Base-by-base conservation (phyloP, 92 coral and sea anemone species). In the Zoanthus solanderi region DNA sequence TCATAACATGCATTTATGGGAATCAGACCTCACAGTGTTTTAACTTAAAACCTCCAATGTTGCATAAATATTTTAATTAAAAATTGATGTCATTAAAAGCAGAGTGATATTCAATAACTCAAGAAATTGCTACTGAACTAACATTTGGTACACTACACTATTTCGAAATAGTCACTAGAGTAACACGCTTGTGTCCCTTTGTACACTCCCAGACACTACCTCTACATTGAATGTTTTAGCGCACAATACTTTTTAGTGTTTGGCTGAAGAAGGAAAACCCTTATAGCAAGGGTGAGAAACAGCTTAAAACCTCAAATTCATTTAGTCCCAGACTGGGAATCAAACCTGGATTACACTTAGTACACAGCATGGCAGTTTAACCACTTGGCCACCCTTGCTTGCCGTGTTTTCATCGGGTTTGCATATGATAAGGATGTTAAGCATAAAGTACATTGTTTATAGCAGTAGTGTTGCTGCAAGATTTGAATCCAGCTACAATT, bases 91-190 rank as follows among this genome's bases (percentile, higher is more conserved):
- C 74, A 30, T 11, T 18, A 23, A 29, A 69, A 14, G 42, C 42
- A 69, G 28, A 28, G 74, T 68, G 44, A 14, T 68, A 18, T 30
- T 30, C 73, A 68, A 0, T 18, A 68, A 29, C 9, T 68, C 45
- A 30, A 9, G 9, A 68, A 68, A 68, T 68, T 42, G 73, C 73
- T 68, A 68, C 73, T 68, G 12, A 68, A 68, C 73, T 68, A 68
- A 68, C 73, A 68, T 29, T 68, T 68, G 18, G 73, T 66, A 37
- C 3, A 0, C 42, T 37, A 37, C 42, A 2, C 72, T 67, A 67
- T 67, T 67, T 67, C 18, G 72, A 68, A 68, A 68, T 4, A 68
- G 73, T 68, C 73, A 68, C 73, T 0, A 29, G 73, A 68, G 37
- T 68, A 68, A 68, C 18, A 68, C 18, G 18, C 73, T 29, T 23